Conservation (phyloP, 1,140 invertebrate genomes). For the Maconellicoccus hirsutus region DNA sequence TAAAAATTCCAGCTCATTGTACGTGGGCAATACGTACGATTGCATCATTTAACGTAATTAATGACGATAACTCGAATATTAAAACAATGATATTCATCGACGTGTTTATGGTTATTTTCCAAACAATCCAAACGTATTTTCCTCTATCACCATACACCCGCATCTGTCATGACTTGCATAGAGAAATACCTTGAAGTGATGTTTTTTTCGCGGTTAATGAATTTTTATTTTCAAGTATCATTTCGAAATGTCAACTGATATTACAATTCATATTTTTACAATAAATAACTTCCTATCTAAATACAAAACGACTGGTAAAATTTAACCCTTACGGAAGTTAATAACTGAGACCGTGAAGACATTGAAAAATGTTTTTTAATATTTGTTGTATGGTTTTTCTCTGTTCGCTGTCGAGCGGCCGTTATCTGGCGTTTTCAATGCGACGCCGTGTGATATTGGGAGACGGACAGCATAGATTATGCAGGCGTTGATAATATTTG, state of each 20-base stretch:
- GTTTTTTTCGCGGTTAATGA: not conserved
- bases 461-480: not conserved
- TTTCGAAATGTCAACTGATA: slow-evolving; percentile 1
- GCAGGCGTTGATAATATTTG: not conserved
- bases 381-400: not conserved
- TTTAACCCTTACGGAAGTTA: not conserved
- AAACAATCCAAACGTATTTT: no score
- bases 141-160: not conserved
- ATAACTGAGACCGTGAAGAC: not conserved
- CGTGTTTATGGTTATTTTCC: no score
- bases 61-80: no score
- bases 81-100: no score
- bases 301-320: not conserved
- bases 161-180: not conserved
- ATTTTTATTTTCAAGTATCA: not conserved
- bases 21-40: no score
- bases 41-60: no score
- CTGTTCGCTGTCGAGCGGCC: not conserved
- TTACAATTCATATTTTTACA: not conserved
- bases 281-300: slow-evolving; percentile 9
- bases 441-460: not conserved
- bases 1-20: no score
- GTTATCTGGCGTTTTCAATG: not conserved
- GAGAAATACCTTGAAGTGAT: not conserved
- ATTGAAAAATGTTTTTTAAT: slow-evolving; percentile 1